Conservation (phyloP, 2,888 invertebrate species). For the Deroplatys truncata region DNA sequence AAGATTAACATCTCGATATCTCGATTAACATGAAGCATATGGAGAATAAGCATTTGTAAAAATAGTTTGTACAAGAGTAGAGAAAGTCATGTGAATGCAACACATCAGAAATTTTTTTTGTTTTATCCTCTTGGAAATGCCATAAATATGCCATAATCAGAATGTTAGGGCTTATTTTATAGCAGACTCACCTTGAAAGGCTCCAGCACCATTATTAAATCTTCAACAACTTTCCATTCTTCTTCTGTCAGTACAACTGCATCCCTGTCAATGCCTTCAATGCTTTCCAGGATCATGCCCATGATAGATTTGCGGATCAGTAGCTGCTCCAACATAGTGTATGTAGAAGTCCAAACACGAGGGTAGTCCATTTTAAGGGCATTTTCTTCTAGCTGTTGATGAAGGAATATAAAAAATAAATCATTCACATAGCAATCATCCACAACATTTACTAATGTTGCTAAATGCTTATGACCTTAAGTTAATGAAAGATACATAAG, state of each 20-base stretch:
- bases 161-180: background rate
- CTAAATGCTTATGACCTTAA: no score
- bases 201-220: conserved; percentile 45
- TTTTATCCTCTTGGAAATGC: no score
- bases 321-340: conserved; percentile 47
- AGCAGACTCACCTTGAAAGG: conserved; percentile 43
- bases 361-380: conserved; percentile 41
- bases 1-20: no score
- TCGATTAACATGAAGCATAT: no score
- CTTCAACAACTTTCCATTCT: conserved; percentile 46
- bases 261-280: conserved; percentile 41
- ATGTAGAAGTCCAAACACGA: conserved; percentile 47
- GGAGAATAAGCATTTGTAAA: no score
- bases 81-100: no score
- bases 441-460: no score
- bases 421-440: background rate
- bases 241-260: conserved; percentile 40
- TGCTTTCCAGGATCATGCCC: conserved; percentile 40
- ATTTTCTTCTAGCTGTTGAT: conserved; percentile 28
- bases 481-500: no score
- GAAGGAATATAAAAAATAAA: background rate
- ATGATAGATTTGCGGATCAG: conserved; percentile 41
- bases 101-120: no score
- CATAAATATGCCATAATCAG: no score
- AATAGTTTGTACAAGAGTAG: no score